Evolutionary conservation across 2,888 invertebrate genomes (phyloP), one percentile per base, ranked within the genome.

Genomic region (Pelosia muscerda): DNA sequence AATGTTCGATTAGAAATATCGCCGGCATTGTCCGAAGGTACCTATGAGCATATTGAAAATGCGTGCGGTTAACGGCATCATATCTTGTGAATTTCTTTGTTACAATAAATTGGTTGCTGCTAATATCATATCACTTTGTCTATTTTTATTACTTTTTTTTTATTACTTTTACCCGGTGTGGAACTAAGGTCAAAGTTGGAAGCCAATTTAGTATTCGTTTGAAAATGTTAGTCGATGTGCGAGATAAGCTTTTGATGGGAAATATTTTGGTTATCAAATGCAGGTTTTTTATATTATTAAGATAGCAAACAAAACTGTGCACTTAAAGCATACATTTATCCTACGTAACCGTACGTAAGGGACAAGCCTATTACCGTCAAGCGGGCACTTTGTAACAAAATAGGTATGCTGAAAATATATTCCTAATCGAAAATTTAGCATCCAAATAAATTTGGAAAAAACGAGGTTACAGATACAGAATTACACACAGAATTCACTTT

Each of bases 11-110:
- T 42, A 72, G 34, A 64, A 76, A 77, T 79, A 78, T 79, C 75
- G 53, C 66, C 70, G 69, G 73, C 74, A 77, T 81, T 77, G 84
- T 77, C 31, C 72, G 69, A 53, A 63, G 60, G 72, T 69, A 62
- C 54, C 53, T 26, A 71, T n/a, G n/a, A n/a, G n/a, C n/a, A n/a
- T 79, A 81, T 78, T 74, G 77, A 81, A 82, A 81, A 82, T 82
- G 75, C 82, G 72, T 82, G 83, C 75, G 66, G 63, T 61, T 83
- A 81, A 81, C 81, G 77, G 78, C 67, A 72, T 66, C 34, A 42
- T 66, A 71, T 73, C 72, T 75, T 66, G 59, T 74, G 63, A 63
- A 74, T 68, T 73, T 63, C 83, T 75, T 83, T 81, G 80, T 83
- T 81, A 73, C 65, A 64, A 6, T 68, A 81, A 77, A 81, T 80